Base-by-base conservation (phyloP, 23 tunicate species). In the Aplidium turbinatum region DNA sequence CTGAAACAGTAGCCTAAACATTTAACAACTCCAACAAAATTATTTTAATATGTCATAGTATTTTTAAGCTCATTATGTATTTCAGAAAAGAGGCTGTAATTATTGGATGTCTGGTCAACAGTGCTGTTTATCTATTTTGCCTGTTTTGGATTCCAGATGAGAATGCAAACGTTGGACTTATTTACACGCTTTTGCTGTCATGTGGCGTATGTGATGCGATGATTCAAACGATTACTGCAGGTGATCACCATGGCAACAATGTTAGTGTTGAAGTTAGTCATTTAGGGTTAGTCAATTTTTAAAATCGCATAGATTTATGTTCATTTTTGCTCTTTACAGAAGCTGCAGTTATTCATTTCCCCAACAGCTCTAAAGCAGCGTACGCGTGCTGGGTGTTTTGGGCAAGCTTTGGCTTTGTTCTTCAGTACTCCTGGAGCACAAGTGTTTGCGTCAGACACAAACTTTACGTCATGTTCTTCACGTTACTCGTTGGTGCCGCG, bases 401-500 rank as follows among this genome's bases (percentile, higher is more conserved):
- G 52, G 4, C 6, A 51, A 31, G 63, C 47, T 16, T 31, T 20
- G 63, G 45, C 1, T 30, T 51, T 19, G n/a, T 26, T 6, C 16
- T 51, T 11, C 60, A 52, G 27, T 51, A 51, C 25, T 5, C 18
- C 1, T 69, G 63, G 78, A 72, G 42, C 30, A 31, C 78, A 31
- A 26, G 61, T 45, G 42, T 72, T 53, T 72, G 78, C 47, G 78
- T 72, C 40, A 52, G 35, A 2, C n/a, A 38, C 3, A 50, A 72
- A 32, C 18, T 48, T 2, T 48, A 72, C 31, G 1, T 50, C 1
- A 40, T 50, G 63, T 45, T 47, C 3, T 5, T 1, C 11, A 61
- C 22, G 11, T n/a, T 61, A 23, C 30, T 5, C 68, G 20, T 61
- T 25, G 75, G 4, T 25, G 35, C 5, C 11, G 4, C 36, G 4